Evolutionary conservation across 2,113 vertebrate species (phyloP).

Genomic region (Tylochromis polylepis): DNA sequence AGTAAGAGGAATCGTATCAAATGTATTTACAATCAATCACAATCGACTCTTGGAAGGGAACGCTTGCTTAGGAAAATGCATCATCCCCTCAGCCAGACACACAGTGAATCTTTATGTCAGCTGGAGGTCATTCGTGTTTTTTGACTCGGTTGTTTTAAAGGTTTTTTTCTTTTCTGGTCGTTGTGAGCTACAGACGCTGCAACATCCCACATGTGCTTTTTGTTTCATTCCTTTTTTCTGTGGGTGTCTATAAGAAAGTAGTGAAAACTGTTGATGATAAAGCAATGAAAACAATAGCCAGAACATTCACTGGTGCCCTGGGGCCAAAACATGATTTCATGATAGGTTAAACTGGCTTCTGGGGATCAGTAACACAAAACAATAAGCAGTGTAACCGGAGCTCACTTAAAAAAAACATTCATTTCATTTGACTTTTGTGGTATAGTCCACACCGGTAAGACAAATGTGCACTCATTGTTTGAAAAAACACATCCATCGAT

Average conservation of each 20-base stretch:
- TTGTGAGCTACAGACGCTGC: constrained; percentile 1
- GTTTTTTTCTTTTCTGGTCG: not conserved
- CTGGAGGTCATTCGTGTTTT: constrained; percentile 44
- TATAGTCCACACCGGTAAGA: not conserved
- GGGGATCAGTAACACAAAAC: constrained; percentile 15
- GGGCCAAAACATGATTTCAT: not conserved
- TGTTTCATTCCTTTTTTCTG: not conserved
- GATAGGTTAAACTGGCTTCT: constrained; percentile 16
- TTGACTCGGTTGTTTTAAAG: constrained; percentile 19
- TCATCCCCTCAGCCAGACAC: constrained; percentile 3
- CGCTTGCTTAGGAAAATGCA: constrained; percentile 3
- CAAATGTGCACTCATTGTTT: constrained; percentile 12
- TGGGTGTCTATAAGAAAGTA: constrained; percentile 4
- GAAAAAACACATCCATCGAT: constrained; percentile 45
- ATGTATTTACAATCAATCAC: constrained; percentile 7
- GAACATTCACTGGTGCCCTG: not conserved
- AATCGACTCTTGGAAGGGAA: not conserved
- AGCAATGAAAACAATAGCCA: constrained; percentile 21
- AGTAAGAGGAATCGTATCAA: not conserved
- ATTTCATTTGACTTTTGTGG: not conserved
- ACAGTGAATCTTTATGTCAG: constrained; percentile 30
- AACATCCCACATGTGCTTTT: constrained; percentile 33
- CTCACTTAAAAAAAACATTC: not conserved
- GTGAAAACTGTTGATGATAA: constrained; percentile 13
- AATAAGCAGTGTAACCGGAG: not conserved